These are phyloP conservation scores for Nannospalax galili DNA, from an alignment of 2,113 vertebrate species.

Conservation along the genomic window DNA sequence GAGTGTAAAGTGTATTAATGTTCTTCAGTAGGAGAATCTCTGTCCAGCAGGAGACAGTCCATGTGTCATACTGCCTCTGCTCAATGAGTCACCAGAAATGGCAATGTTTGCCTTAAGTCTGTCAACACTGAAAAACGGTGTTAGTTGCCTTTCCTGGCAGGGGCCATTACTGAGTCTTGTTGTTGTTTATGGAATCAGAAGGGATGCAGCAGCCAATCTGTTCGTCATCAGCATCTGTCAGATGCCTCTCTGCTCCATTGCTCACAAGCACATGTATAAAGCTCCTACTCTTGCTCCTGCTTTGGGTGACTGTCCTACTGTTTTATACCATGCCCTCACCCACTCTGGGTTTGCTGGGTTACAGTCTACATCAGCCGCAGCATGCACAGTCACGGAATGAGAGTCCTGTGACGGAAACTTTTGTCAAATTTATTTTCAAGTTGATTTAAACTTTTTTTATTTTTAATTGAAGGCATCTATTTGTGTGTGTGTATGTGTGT, in stretches of 20 bases:
- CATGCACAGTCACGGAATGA: background rate
- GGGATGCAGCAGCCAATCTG: background rate
- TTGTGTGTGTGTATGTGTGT: background rate
- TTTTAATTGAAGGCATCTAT: background rate
- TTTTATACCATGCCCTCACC: background rate
- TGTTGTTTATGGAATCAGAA: slow-evolving; percentile 33
- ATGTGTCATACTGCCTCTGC: background rate
- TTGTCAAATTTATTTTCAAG: background rate
- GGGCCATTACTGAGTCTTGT: background rate
- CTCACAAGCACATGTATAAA: background rate
- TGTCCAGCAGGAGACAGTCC: background rate
- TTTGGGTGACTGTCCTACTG: background rate
- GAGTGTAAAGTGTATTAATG: background rate
- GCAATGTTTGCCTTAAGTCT: slow-evolving; percentile 48
- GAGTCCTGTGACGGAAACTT: background rate
- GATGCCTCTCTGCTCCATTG: slow-evolving; percentile 49
- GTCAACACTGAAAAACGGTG: slow-evolving; percentile 51
- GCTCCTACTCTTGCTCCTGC: background rate
- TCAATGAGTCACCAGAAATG: background rate
- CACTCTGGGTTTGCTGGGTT: background rate
- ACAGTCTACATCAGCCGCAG: background rate
- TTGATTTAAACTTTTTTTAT: background rate
- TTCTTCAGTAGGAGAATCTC: background rate
- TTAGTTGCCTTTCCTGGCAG: background rate
- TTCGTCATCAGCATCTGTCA: slow-evolving; percentile 50